Evolutionary conservation across 2,888 invertebrate species (phyloP), one percentile per base, ranked within the genome.

Genomic region (Ormyrus pomaceus): DNA sequence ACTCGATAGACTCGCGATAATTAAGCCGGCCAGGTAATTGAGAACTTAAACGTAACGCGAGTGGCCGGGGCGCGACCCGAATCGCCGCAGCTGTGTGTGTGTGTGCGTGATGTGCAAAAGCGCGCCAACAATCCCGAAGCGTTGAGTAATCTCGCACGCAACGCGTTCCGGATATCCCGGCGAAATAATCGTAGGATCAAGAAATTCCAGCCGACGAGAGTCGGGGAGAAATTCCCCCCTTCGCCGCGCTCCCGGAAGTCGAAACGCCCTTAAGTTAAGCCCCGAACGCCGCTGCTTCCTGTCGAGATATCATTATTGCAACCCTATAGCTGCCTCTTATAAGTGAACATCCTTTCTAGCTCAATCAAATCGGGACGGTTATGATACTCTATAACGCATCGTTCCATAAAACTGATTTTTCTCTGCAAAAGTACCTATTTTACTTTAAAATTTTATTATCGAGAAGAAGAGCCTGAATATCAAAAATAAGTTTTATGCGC

Each of bases 111-210:
- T 34, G 34, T 34, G 34, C 34, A 34, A 34, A 34, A 34, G 34
- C 34, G 34, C 34, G 34, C 34, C 34, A 34, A 34, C 34, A 34
- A 34, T 34, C 34, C 34, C 34, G 34, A 34, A 34, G 34, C 79
- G 55, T 75, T 72, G 48, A 8, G 66, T 66, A 68, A 76, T 81
- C 77, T 71, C 76, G 76, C 83, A 84, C 77, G 86, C 86, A 83
- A 86, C 83, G 81, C 85, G 82, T 86, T 86, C 86, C 88, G 88
- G 88, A 88, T 86, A 88, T 88, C 88, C 86, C 86, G 85, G 85
- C 84, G 85, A 87, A 87, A 86, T 87, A 87, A 87, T 87, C 87
- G 86, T 69, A 83, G 77, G 83, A 87, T 87, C 87, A 19, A 84
- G 83, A 84, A 85, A 84, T 83, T 80, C 81, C 86, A 83, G 82